These are phyloP conservation scores for Tragelaphus buxtoni DNA, from an alignment of 2,113 vertebrate genomes.

Conservation along the genomic window DNA sequence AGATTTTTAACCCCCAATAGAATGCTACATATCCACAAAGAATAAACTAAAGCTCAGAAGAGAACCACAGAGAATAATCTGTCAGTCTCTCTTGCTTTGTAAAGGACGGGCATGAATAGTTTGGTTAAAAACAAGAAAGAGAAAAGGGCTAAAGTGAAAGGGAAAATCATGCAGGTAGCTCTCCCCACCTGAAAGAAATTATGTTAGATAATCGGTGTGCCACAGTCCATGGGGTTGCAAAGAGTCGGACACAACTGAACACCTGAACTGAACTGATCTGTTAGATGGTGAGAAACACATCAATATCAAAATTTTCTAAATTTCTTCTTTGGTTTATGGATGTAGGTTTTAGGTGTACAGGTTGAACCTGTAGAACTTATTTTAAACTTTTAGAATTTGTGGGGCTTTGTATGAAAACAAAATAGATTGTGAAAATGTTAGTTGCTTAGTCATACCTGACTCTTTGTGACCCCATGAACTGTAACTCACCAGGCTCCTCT, in stretches of 20 bases:
- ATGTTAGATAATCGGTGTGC: not conserved
- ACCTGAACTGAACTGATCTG: not conserved
- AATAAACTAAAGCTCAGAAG: constrained; percentile 64
- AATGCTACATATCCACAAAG: constrained; percentile 71
- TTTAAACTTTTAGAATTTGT: not conserved
- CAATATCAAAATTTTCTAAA: not conserved
- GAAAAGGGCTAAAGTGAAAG: constrained; percentile 27
- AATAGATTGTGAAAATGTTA: not conserved
- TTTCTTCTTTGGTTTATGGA: not conserved
- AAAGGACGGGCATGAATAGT: constrained; percentile 59
- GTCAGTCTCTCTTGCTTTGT: constrained; percentile 66
- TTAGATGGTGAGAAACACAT: not conserved
- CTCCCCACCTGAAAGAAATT: not conserved
- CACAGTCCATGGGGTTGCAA: not conserved
- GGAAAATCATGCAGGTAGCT: constrained; percentile 56
- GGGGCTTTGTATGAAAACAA: not conserved
- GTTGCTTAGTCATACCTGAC: not conserved
- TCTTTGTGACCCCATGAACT: not conserved
- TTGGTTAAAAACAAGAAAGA: constrained; percentile 17
- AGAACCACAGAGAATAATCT: constrained; percentile 58
- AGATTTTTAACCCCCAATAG: constrained; percentile 70
- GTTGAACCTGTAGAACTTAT: not conserved
- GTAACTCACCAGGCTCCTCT: too few relatives aligned
- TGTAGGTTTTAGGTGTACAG: not conserved
- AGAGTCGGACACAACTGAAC: not conserved